Percentiles rank a stretch among this genome's conserved stretches.
Conservation (phyloP, 2,113 vertebrate genomes). For the Trichechus manatus region DNA sequence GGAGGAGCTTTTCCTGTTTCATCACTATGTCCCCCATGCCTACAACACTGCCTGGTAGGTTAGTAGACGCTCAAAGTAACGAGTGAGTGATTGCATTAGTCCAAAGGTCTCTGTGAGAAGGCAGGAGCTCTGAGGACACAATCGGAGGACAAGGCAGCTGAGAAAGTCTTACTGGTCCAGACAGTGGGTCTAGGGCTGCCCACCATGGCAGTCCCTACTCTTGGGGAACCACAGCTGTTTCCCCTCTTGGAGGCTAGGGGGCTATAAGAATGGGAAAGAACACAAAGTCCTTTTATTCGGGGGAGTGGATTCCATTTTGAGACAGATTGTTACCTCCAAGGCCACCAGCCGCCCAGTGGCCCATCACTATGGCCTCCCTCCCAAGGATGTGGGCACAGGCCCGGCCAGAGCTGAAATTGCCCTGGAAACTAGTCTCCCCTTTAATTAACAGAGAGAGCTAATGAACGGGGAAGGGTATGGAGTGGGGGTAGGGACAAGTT, state of each 20-base stretch:
- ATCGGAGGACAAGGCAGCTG: accelerated
- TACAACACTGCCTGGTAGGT: not conserved
- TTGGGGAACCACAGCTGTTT: not conserved
- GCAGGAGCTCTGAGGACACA: not conserved
- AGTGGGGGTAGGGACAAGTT: conserved; percentile 69
- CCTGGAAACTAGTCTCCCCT: conserved; percentile 71
- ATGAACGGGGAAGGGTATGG: conserved; percentile 5
- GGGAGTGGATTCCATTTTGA: conserved; percentile 49
- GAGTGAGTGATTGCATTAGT: accelerated
- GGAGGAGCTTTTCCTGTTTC: not conserved
- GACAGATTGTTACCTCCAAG: conserved; percentile 76
- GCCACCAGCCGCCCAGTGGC: conserved; percentile 24
- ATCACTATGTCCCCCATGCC: not conserved
- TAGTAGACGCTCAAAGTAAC: not conserved
- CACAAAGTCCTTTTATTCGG: conserved; percentile 66
- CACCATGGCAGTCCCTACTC: not conserved
- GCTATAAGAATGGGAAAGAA: conserved; percentile 10
- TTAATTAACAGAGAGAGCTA: conserved; percentile 77
- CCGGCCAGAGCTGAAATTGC: conserved; percentile 44
- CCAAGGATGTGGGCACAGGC: conserved; percentile 64
- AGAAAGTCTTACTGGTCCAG: not conserved
- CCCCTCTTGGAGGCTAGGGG: not conserved
- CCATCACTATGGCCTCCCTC: conserved; percentile 61
- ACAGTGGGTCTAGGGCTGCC: not conserved
- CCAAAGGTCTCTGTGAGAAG: not conserved